A percentile compares a stretch with the other conserved stretches of the same genome.
phyloP scores from a whole-genome alignment of 2,113 vertebrate species.

The Tachuris rubrigastra region DNA sequence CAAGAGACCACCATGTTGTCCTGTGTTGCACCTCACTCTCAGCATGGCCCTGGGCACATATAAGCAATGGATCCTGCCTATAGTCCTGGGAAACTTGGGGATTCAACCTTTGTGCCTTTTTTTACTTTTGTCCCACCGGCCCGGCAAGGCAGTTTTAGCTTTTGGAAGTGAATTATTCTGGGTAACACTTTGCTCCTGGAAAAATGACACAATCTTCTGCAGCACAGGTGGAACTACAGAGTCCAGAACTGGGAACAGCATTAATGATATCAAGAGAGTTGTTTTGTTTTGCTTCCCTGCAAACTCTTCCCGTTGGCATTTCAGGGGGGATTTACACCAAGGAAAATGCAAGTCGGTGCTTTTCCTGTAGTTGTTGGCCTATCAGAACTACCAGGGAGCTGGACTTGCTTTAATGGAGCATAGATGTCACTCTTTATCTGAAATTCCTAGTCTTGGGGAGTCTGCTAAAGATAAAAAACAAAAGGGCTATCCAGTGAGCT shows the following conservation, averaged over 20 bases:
- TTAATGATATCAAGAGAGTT: background rate
- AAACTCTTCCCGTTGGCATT: background rate
- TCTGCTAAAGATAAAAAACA: background rate
- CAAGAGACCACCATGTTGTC: background rate
- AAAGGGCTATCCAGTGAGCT: background rate
- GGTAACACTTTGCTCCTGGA: background rate
- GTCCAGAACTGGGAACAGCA: background rate
- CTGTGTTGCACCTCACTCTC: background rate
- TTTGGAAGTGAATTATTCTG: background rate
- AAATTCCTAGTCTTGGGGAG: background rate
- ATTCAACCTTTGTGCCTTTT: background rate
- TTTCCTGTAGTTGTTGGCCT: background rate
- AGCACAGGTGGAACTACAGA: background rate
- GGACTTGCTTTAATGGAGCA: background rate
- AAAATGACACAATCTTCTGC: background rate
- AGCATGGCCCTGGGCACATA: accelerated
- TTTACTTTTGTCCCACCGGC: background rate
- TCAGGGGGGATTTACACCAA: background rate
- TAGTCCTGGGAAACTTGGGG: background rate
- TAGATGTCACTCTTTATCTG: background rate
- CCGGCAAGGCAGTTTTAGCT: background rate
- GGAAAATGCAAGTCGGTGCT: background rate
- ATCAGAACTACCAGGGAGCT: background rate
- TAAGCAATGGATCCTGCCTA: background rate
- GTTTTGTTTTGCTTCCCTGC: background rate